Conservation (phyloP, 2,113 vertebrate genomes). For the Crotalus viridis region DNA sequence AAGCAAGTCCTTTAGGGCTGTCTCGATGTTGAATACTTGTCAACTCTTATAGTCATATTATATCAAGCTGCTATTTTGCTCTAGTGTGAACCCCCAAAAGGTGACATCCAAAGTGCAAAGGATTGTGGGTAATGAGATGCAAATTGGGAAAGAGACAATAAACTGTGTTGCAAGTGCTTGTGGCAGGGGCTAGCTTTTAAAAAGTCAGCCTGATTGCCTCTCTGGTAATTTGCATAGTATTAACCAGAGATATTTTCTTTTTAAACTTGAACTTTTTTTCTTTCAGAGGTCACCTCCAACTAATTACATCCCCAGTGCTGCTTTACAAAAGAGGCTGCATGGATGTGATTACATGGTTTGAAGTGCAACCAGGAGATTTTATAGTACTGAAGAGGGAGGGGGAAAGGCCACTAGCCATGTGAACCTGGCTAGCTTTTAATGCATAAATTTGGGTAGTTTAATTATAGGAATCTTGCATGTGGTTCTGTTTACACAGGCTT, state of each 20-base stretch:
- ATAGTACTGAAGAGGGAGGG: not conserved
- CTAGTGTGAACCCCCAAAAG: constrained; percentile 13
- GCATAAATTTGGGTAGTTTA: not conserved
- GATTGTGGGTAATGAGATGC: constrained; percentile 79
- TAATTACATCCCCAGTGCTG: constrained; percentile 60
- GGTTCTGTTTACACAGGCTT: not conserved
- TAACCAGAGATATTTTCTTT: constrained; percentile 71
- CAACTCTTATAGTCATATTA: constrained; percentile 16
- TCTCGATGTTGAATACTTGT: accelerated
- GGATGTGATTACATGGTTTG: constrained; percentile 34
- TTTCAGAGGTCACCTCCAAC: constrained; percentile 72
- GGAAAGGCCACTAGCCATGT: not conserved
- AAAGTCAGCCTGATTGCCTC: constrained; percentile 80
- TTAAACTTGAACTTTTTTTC: constrained; percentile 59
- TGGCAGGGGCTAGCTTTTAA: constrained; percentile 69
- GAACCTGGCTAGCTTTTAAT: constrained; percentile 8
- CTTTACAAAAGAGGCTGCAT: constrained; percentile 49
- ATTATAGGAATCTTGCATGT: not conserved
- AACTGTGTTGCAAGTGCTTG: constrained; percentile 69
- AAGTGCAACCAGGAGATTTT: constrained; percentile 44
- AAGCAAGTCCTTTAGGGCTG: accelerated
- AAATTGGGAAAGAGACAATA: constrained; percentile 79
- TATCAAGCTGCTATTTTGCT: accelerated
- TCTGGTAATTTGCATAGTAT: constrained; percentile 80
- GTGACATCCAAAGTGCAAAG: constrained; percentile 58